Percentiles rank a stretch among this genome's conserved stretches.
phyloP scores from a whole-genome alignment of 2,888 invertebrate genomes.

The Yponomeuta malinellus region DNA sequence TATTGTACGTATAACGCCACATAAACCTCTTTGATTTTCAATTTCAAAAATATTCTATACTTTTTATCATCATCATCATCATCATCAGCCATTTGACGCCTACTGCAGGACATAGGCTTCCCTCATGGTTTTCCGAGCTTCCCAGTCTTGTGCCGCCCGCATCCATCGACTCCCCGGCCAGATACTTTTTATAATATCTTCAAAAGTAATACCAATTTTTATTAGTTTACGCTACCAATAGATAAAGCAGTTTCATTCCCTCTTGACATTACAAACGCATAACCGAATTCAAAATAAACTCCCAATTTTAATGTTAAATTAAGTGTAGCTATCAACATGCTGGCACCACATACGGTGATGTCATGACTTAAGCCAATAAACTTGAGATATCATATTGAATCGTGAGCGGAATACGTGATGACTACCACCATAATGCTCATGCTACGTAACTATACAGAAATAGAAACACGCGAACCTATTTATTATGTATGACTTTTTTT shows the following conservation, averaged over 20 bases:
- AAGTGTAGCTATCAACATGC: constrained; percentile 51
- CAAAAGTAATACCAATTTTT: constrained; percentile 18
- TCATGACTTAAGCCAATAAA: constrained; percentile 71
- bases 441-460: constrained; percentile 38
- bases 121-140: too few relatives aligned
- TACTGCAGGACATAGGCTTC: too few relatives aligned
- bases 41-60: too few relatives aligned
- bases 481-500: not conserved
- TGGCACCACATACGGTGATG: constrained; percentile 64
- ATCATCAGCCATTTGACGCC: too few relatives aligned
- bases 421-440: constrained; percentile 28
- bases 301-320: constrained; percentile 54
- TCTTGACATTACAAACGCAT: constrained; percentile 39
- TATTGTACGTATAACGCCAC: too few relatives aligned
- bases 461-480: constrained; percentile 46
- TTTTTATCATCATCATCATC: too few relatives aligned
- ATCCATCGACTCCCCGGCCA: too few relatives aligned
- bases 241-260: constrained; percentile 31
- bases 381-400: constrained; percentile 59
- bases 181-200: too few relatives aligned
- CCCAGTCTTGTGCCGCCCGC: too few relatives aligned
- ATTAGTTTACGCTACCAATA: constrained; percentile 34
- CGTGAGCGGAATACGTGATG: constrained; percentile 57
- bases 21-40: too few relatives aligned
- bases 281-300: constrained; percentile 50